Evolutionary conservation across 2,888 invertebrate genomes (phyloP).

Genomic region (Panopea generosa): DNA sequence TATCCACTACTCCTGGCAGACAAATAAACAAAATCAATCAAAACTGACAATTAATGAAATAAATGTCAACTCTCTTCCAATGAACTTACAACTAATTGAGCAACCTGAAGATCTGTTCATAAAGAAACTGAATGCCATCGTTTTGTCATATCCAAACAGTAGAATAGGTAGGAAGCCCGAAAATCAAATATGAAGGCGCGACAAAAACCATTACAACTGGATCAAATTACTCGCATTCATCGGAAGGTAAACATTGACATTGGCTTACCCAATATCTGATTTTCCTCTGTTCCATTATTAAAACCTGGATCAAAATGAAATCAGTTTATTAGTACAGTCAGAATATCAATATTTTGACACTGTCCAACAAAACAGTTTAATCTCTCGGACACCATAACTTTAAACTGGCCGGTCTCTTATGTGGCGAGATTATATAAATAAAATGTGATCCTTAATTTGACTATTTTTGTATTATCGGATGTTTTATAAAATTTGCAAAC

Average conservation of each 20-base stretch:
- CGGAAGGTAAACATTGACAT: constrained; percentile 47
- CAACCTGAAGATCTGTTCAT: no score
- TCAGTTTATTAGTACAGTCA: constrained; percentile 48
- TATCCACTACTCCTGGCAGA: no score
- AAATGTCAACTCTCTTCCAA: no score
- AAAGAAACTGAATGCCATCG: no score
- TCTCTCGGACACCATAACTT: constrained; percentile 10
- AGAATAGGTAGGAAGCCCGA: neutral
- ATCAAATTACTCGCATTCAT: constrained; percentile 51
- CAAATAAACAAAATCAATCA: no score
- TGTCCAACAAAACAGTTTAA: constrained; percentile 7
- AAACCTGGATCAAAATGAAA: constrained; percentile 25
- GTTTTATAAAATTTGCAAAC: neutral
- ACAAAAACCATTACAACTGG: constrained; percentile 54
- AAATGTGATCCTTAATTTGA: neutral
- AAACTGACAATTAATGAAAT: no score
- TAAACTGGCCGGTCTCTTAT: constrained; percentile 34
- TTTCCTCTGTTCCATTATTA: constrained; percentile 28
- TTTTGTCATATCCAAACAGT: neutral
- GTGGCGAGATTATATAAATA: constrained; percentile 5
- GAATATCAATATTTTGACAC: constrained; percentile 61
- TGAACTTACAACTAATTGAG: no score
- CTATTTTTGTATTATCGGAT: neutral
- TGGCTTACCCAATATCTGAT: constrained; percentile 36
- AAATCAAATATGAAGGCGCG: constrained; percentile 28